Percentiles rank a stretch among this genome's conserved stretches.
Conservation (phyloP, 2,797 vertebrate species). For the Numenius phaeopus region DNA sequence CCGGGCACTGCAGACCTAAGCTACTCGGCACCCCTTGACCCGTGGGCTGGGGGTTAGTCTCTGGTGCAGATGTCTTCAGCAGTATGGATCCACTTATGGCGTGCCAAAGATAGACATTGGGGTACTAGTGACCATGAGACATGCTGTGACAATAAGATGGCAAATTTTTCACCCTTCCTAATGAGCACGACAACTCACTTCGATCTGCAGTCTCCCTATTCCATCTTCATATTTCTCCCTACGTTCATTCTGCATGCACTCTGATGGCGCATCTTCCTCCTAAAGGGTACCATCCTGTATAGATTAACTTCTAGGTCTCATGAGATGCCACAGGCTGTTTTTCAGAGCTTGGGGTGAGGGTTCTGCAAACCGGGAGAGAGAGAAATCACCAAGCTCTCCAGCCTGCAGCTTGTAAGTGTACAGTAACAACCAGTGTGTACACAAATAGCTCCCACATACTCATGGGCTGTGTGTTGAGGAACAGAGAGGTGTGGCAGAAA, state of each 20-base stretch:
- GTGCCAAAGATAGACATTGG: background rate
- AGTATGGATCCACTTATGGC: background rate
- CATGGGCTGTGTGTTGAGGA: background rate
- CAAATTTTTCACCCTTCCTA: background rate
- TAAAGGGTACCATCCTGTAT: background rate
- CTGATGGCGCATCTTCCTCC: background rate
- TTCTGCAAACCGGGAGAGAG: background rate
- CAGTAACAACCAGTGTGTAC: background rate
- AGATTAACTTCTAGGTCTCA: background rate
- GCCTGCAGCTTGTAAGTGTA: background rate
- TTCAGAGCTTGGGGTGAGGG: background rate
- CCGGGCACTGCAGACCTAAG: background rate
- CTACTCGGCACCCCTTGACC: background rate
- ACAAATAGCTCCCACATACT: background rate
- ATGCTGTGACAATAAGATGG: fast-evolving
- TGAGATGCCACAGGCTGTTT: background rate
- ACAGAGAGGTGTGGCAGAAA: slow-evolving; percentile 21
- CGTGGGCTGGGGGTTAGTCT: background rate
- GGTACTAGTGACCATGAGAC: background rate
- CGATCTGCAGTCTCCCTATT: background rate
- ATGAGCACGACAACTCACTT: background rate
- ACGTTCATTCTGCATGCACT: background rate
- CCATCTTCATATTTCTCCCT: background rate
- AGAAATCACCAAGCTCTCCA: background rate
- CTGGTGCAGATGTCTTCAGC: background rate